Evolutionary conservation across 2,888 invertebrate species (phyloP).

Genomic region (Emmelina monodactyla): DNA sequence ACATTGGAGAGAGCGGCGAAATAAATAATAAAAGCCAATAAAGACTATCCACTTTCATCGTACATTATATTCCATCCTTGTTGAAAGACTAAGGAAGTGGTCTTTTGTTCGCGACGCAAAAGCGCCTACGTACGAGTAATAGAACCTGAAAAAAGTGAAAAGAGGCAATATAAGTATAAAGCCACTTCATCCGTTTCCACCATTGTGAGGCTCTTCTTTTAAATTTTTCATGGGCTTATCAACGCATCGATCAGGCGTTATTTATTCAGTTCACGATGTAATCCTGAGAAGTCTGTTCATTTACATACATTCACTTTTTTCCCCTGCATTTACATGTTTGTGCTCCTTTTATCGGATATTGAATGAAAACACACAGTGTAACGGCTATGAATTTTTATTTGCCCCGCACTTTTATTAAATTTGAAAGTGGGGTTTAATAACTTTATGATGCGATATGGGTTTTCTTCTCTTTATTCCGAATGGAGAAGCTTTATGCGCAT

Average conservation of each 20-base stretch:
- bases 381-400: conserved; percentile 23
- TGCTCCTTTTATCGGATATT: conserved; percentile 36
- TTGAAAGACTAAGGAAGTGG: conserved; percentile 25
- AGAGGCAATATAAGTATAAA: conserved; percentile 31
- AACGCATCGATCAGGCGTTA: conserved; percentile 52
- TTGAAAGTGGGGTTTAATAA: conserved; percentile 10
- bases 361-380: conserved; percentile 26
- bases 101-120: conserved; percentile 32
- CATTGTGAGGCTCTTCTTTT: conserved; percentile 37
- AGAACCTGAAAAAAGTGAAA: conserved; percentile 31
- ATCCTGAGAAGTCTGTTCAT: conserved; percentile 51
- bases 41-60: background rate
- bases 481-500: conserved; percentile 1
- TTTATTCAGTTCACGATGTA: conserved; percentile 53
- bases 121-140: conserved; percentile 26
- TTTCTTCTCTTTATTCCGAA: conserved; percentile 2
- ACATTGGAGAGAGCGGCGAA: background rate
- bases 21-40: background rate
- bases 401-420: conserved; percentile 16
- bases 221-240: conserved; percentile 54
- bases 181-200: conserved; percentile 31
- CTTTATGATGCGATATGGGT: conserved; percentile 2
- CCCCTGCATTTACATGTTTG: conserved; percentile 41
- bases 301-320: conserved; percentile 47
- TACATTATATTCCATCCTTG: conserved; percentile 20